Evolutionary conservation across 1,140 invertebrate species (phyloP), one percentile per base, ranked within the genome.

Genomic region (Drosophila punjabiensis): DNA sequence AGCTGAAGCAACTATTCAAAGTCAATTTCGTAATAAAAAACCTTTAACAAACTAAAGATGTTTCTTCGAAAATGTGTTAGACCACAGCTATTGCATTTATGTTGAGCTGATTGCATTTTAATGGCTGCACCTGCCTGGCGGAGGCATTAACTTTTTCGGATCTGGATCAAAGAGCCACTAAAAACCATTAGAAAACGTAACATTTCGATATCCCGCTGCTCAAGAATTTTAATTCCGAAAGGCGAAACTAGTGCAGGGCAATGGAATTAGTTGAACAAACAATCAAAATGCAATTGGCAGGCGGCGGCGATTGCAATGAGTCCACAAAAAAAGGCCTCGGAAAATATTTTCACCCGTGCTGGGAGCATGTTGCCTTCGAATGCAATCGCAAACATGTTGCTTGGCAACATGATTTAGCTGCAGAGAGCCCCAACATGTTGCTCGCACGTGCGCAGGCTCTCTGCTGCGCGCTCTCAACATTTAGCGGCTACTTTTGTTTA

Each of bases 221-320:
- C 13, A 11, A 35, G 64, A 69, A 56, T 71, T 53, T 69, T 48
- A 47, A 71, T 65, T 9, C 55, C 18, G 11, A 3, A 14, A 33
- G 14, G 16, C 24, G 11, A 24, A 62, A 74, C 64, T 45, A 48
- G 69, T 52, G 47, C 68, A 48, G 14, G 32, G 70, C 68, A 45
- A n/a, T 53, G 5, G 32, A 74, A 74, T 62, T 61, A 74, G 70
- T 74, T 74, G 70, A 74, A 74, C 70, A 74, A 74, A 74, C 70
- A 74, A 74, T 74, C 47, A 74, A 74, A 74, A 39, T 62, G 70
- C 70, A 62, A 62, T 74, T 74, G 56, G 47, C 32, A n/a, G 35
- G 13, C 65, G 55, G n/a, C 65, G 24, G 24, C 24, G 55, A 39
- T 56, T 24, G 55, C 55, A 56, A 24, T 37, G 33, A 37, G 8